Evolutionary conservation across 2,797 vertebrate genomes (phyloP).

Genomic region (Heteromormyrus szaboi): DNA sequence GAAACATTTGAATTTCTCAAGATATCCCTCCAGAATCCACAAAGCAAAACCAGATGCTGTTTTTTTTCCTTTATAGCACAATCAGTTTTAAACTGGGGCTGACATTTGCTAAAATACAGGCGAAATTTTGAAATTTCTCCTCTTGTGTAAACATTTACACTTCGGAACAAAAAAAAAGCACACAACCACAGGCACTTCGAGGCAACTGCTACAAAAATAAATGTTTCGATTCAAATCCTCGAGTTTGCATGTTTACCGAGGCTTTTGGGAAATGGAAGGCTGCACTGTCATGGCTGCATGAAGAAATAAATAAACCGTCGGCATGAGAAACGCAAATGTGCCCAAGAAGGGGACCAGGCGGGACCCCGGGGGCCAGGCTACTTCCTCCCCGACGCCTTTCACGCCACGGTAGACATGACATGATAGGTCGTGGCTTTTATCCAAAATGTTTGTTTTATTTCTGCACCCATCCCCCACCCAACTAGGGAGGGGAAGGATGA

Average conservation of each 20-base stretch:
- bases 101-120: conserved; percentile 18
- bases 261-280: conserved; percentile 11
- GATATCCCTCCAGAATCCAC: conserved; percentile 11
- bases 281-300: conserved; percentile 23
- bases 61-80: neutral
- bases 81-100: neutral
- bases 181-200: conserved; percentile 26
- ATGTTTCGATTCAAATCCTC: conserved; percentile 7
- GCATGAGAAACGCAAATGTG: neutral
- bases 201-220: conserved; percentile 33
- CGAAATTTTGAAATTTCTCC: conserved; percentile 23
- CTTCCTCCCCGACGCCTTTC: neutral
- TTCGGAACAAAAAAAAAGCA: conserved; percentile 23
- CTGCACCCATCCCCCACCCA: neutral
- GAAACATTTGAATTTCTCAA: conserved; percentile 4
- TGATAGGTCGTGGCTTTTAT: neutral
- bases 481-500: neutral
- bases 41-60: conserved; percentile 20
- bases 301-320: conserved; percentile 29
- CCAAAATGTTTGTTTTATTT: conserved; percentile 11
- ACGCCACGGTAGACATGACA: neutral
- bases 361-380: neutral
- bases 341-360: neutral
- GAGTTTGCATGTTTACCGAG: conserved; percentile 16
- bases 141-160: conserved; percentile 27